Evolutionary conservation across 2,888 invertebrate species (phyloP), one percentile per base, ranked within the genome.

Genomic region (Uloborus plumipes): DNA sequence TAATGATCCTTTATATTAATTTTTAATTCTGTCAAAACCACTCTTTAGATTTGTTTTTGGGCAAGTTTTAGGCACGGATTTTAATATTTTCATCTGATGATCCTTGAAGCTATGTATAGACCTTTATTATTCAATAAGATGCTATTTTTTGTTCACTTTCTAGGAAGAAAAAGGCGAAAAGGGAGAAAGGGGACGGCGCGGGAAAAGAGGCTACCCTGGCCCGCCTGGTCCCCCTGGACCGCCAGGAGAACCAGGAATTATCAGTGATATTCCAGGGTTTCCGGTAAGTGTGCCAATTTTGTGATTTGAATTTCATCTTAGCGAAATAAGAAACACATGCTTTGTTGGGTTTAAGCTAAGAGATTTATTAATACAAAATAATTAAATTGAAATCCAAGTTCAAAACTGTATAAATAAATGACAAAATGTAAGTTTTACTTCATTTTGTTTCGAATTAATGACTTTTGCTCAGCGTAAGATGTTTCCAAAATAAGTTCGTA

Each of bases 191-290:
- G 89, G 88, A 0, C 79, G 82, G 61, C 84, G 86, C 64, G 87
- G 87, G 20, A 85, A 86, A 86, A 78, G 89, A 53, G 94, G 94
- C 31, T 90, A 92, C 67, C 89, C 91, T 50, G 94, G 94, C 16
- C 90, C 86, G 65, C 86, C 86, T 6, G 88, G 87, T 18, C 86
- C 85, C 18, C 86, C 85, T 47, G 87, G 88, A 49, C 87, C 87
- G 0, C 87, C 88, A 22, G 89, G 89, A n/a, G 87, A 87, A 15
- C 87, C 88, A 7, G 89, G 88, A 59, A 90, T 89, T 70, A 89
- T 92, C 15, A 94, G 94, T 72, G 94, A 95, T 87, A 89, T 93
- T 75, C 93, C 93, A 7, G 95, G 95, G 85, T 94, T 93, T 93
- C 93, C 93, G 92, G 95, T 95, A 91, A 91, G 71, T 53, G 7